Evolutionary conservation across 1,140 invertebrate genomes (phyloP).

Genomic region (Pseudomyrmex dendroicus): DNA sequence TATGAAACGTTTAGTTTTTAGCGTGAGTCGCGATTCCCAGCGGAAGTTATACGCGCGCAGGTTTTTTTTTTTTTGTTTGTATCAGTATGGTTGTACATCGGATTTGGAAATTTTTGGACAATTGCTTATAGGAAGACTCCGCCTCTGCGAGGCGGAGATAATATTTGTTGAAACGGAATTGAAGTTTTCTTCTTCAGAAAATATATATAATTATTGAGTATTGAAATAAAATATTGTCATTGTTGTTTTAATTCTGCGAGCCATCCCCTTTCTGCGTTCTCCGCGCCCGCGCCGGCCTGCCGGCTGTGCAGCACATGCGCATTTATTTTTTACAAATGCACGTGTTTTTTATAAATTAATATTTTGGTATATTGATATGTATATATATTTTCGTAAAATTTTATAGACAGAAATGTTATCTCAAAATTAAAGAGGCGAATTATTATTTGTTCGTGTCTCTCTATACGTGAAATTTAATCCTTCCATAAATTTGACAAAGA

Average conservation of each 20-base stretch:
- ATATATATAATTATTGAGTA: not conserved
- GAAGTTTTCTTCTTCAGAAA: not conserved
- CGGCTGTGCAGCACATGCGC: too few relatives aligned
- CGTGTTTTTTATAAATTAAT: too few relatives aligned
- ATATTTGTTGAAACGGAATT: not conserved
- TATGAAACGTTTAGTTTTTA: slow-evolving; percentile 40
- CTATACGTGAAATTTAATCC: not conserved
- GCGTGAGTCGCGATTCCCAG: not conserved
- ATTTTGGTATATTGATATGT: too few relatives aligned
- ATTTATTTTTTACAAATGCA: too few relatives aligned
- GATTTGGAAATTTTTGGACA: slow-evolving; percentile 11
- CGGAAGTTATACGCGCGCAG: not conserved
- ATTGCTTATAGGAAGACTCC: slow-evolving; percentile 7
- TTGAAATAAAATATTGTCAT: too few relatives aligned
- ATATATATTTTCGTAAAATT: too few relatives aligned
- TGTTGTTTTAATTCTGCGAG: too few relatives aligned
- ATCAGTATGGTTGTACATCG: not conserved
- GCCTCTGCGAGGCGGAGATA: not conserved
- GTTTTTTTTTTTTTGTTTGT: slow-evolving; percentile 16
- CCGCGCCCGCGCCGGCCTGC: too few relatives aligned
- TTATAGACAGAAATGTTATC: too few relatives aligned
- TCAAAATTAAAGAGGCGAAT: too few relatives aligned
- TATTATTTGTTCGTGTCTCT: not conserved
- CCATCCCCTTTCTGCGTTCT: too few relatives aligned
- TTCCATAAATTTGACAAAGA: not conserved